Evolutionary conservation across 2,113 vertebrate genomes (phyloP), one percentile per base, ranked within the genome.

Genomic region (Sinocyclocheilus rhinocerous): DNA sequence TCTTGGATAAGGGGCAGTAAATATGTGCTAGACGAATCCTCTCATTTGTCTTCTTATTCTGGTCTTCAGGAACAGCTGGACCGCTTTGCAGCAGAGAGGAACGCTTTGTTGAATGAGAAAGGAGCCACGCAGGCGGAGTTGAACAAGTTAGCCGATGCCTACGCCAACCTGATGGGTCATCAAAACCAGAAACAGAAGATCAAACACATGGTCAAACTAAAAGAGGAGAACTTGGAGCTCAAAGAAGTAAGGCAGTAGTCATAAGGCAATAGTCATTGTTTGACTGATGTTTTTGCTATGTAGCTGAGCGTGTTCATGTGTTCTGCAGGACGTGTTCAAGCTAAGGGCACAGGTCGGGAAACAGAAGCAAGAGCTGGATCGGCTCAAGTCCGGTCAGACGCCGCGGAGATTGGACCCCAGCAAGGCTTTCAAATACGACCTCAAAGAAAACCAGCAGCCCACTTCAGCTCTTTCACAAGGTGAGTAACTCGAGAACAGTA

Each of bases 171-270:
- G 84, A 92, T 99, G 87, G 98, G 98, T 52, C 98, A 99, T 90
- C 98, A 99, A 90, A 99, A 99, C 92, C 96, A 98, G 90, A 97
- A 96, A 89, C 98, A 99, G 93, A 99, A 99, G 94, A 99, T 99
- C 92, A 98, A 96, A 85, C 98, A 99, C 57, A 96, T 99, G 87
- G 94, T 98, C 92, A 98, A 97, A 88, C 33, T 99, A 50, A 99
- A 99, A 87, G 96, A 97, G 76, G 97, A 99, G 86, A 99, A 99
- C 36, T 80, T 90, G 4, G 86, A 93, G 42, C 93, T 99, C 2
- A 98, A 97, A 91, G 96, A 96, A 97, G 98, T 99, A 84, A 89
- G 80, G n/a, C 52, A 33, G 33, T 29, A 10, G n/a, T 48, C 33
- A 61, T 99, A 84, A 89, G 80, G n/a, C 52, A 33, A 33, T 29